Percentiles rank a stretch among this genome's conserved stretches.
These are phyloP conservation scores for Miltochrista miniata DNA, from an alignment of 2,888 invertebrate species.

Conservation along the genomic window DNA sequence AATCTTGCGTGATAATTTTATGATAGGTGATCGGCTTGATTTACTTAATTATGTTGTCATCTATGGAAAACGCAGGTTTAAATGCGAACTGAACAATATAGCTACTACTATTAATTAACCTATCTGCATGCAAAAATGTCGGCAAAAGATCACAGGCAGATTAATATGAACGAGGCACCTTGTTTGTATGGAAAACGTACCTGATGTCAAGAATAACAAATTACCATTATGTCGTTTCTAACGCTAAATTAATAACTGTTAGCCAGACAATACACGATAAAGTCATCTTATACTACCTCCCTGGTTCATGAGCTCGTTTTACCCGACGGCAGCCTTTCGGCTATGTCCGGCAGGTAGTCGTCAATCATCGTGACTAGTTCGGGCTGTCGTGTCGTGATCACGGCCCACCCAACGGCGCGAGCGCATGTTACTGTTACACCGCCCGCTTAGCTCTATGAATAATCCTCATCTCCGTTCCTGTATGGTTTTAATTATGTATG, in stretches of 20 bases:
- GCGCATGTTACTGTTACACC: conserved; percentile 51
- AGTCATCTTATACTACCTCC: conserved; percentile 31
- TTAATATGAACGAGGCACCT: too few species aligned
- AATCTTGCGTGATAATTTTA: too few species aligned
- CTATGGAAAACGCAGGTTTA: too few species aligned
- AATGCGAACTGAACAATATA: too few species aligned
- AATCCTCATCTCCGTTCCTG: conserved; percentile 28
- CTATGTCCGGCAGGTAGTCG: conserved; percentile 55
- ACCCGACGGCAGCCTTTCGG: conserved; percentile 34
- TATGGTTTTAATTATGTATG: conserved; percentile 28
- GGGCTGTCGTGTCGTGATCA: conserved; percentile 53
- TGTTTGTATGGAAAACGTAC: too few species aligned
- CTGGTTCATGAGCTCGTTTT: conserved; percentile 22
- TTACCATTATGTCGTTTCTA: conserved; percentile 3
- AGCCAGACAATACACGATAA: conserved; percentile 18
- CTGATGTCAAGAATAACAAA: too few species aligned
- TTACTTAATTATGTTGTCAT: too few species aligned
- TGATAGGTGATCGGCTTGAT: too few species aligned
- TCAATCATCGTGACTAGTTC: conserved; percentile 67
- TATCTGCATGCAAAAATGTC: too few species aligned
- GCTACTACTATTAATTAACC: too few species aligned
- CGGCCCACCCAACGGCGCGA: conserved; percentile 61
- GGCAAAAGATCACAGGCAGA: too few species aligned
- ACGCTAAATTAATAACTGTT: conserved; percentile 29
- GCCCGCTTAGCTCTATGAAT: conserved; percentile 18